Evolutionary conservation across 2,113 vertebrate species (phyloP).

Genomic region (Percina caprodes): DNA sequence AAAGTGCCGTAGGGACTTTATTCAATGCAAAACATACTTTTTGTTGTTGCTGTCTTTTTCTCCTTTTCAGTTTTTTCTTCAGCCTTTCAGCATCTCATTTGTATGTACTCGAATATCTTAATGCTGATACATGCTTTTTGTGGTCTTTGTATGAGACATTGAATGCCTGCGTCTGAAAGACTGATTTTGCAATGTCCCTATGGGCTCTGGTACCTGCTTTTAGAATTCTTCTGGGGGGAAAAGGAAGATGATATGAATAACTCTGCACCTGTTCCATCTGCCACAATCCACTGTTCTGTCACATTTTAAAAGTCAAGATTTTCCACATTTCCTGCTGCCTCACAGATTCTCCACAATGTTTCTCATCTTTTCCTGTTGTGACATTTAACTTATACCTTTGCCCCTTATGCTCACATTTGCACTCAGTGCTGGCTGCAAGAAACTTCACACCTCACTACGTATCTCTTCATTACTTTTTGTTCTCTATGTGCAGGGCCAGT

Average conservation of each 20-base stretch:
- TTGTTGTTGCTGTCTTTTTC: background rate
- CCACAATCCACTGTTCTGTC: conserved; percentile 2
- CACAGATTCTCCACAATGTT: background rate
- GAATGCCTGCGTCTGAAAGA: conserved; percentile 26
- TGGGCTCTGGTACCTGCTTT: conserved; percentile 43
- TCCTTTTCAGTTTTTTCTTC: conserved; percentile 1
- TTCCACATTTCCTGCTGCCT: background rate
- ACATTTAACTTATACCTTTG: conserved; percentile 1
- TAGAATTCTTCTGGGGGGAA: conserved; percentile 11
- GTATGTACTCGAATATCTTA: background rate
- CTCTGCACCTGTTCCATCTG: conserved; percentile 35
- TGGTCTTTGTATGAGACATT: conserved; percentile 23
- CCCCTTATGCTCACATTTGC: background rate
- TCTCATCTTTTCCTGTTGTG: background rate
- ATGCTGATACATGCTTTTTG: conserved; percentile 34
- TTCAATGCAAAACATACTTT: background rate
- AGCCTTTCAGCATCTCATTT: conserved; percentile 24
- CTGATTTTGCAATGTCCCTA: conserved; percentile 19
- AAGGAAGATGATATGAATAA: conserved; percentile 40
- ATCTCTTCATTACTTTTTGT: conserved; percentile 21
- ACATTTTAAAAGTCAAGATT: conserved; percentile 21
- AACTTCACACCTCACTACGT: conserved; percentile 16
- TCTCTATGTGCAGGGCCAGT: conserved; percentile 87
- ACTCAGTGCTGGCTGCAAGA: background rate
- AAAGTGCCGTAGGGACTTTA: background rate